phyloP scores from a whole-genome alignment of 2,113 vertebrate species.

The Brachypteracias leptosomus region DNA sequence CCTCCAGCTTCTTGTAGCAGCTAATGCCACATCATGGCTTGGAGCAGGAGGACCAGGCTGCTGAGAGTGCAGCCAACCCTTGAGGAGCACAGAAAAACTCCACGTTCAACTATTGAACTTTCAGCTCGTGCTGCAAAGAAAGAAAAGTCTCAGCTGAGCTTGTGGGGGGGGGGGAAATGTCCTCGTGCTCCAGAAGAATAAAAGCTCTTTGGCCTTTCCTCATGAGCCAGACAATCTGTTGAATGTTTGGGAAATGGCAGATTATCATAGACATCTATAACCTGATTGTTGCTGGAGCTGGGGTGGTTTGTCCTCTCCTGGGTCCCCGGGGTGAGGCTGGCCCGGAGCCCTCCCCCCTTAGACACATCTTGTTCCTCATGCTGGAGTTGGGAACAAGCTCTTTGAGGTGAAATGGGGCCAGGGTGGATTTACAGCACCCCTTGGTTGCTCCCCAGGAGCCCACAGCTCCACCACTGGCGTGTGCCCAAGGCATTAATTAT shows the following conservation, averaged over 20 bases:
- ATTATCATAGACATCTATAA: constrained; percentile 67
- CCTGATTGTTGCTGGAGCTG: not conserved
- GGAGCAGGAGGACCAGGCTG: not conserved
- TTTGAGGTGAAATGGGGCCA: not conserved
- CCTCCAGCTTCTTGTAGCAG: not conserved
- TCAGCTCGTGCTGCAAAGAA: not conserved
- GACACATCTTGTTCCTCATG: not conserved
- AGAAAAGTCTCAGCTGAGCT: constrained; percentile 13
- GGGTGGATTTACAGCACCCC: rapidly evolving
- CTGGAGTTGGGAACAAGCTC: not conserved
- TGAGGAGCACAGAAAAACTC: rapidly evolving
- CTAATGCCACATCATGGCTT: not conserved
- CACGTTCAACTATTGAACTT: not conserved
- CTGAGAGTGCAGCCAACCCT: not conserved
- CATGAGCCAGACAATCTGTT: constrained; percentile 35
- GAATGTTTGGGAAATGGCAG: constrained; percentile 66
- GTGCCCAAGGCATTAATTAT: not conserved
- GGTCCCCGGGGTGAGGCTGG: not conserved
- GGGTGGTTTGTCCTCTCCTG: not conserved
- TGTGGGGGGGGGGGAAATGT: not conserved
- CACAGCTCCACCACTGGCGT: not conserved
- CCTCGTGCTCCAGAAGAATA: not conserved
- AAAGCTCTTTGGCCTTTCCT: constrained; percentile 48
- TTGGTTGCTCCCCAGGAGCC: not conserved
- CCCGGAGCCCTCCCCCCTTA: rapidly evolving